Base-by-base conservation (phyloP, 2,797 vertebrate species). In the Chaunax sp. region DNA sequence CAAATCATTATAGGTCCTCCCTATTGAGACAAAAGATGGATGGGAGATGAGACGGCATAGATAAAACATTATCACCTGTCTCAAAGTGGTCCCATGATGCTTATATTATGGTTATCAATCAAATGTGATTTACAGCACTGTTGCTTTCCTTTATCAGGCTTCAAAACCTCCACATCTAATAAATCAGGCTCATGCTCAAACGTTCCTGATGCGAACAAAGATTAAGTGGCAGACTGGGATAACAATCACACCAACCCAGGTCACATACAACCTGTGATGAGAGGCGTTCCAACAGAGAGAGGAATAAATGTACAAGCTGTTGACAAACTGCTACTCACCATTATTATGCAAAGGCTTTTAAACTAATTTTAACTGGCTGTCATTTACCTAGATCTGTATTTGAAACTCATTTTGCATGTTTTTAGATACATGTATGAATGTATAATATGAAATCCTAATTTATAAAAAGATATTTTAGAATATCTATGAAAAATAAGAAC, bases 1-100 rank as follows among this genome's bases (percentile, higher is more conserved):
- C 84, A 99, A 90, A 84, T 99, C 98, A 80, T 99, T 99, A 69
- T 98, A 99, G 0, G 98, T 99, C 91, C 98, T 96, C 80, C 98
- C 98, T 99, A 76, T 61, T 66, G 51, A 30, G 51, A 52, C 16
- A 22, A 23, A 46, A 33, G 43, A 30, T 4, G 13, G 37, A 64
- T 1, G 3, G 2, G 28, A 70, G 26, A 52, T 23, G 28, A 3
- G 11, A 20, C 6, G 13, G 4, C 14, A 4, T 15, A 14, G 38
- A 40, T 40, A 16, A 15, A 40, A 16, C 15, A 16, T 2, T 5
- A 40, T 35, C 33, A 8, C 7, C 9, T 30, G 28, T 30, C 33
- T 35, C 10, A 35, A 35, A 35, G 12, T 11, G 12, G 33, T 11
- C 33, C 33, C 33, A 35, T 35, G 33, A 35, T 35, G 33, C 33